These are phyloP conservation scores for Batillaria attramentaria DNA, from an alignment of 1,140 invertebrate species.

Conservation along the genomic window DNA sequence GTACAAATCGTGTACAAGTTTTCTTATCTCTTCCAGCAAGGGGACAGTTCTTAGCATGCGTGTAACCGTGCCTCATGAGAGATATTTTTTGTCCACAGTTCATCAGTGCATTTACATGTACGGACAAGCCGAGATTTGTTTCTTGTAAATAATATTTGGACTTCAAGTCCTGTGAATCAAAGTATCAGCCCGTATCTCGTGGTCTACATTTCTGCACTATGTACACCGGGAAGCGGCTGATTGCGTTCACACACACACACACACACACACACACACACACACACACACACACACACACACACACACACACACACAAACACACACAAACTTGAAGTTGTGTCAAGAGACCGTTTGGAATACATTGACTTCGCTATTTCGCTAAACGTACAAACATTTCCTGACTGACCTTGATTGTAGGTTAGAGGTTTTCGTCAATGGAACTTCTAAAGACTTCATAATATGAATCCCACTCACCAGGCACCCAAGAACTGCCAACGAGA, in stretches of 20 bases:
- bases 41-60: background rate
- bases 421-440: too few species aligned
- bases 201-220: background rate
- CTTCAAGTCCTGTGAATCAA: background rate
- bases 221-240: background rate
- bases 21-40: background rate
- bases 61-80: background rate
- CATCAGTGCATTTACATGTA: background rate
- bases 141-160: background rate
- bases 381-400: too few species aligned
- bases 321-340: too few species aligned
- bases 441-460: too few species aligned
- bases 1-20: background rate
- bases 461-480: too few species aligned
- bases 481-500: too few species aligned
- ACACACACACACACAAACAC: too few species aligned
- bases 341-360: too few species aligned
- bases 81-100: background rate
- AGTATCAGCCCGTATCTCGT: background rate
- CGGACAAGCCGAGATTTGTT: background rate
- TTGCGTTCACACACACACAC: background rate
- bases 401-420: too few species aligned
- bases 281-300: background rate
- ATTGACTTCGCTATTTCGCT: too few species aligned
- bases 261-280: slow-evolving; percentile 2